Percentiles rank a stretch among this genome's conserved stretches.
phyloP scores from a whole-genome alignment of 1,140 invertebrate genomes.

The Ooceraea biroi region DNA sequence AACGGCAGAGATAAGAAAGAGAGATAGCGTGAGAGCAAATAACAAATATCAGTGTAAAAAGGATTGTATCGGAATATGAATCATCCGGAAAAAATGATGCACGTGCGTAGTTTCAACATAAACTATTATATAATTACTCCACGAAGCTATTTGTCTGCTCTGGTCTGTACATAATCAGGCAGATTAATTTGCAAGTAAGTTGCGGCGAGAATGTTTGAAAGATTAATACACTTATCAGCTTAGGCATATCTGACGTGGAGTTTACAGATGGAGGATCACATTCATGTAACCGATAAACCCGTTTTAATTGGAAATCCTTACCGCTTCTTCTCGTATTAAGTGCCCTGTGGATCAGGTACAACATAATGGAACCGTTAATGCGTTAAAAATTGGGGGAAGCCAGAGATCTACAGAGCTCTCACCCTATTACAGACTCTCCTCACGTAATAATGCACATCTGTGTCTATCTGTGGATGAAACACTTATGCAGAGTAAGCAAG shows the following conservation, averaged over 20 bases:
- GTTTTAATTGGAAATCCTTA: constrained; percentile 81
- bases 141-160: neutral
- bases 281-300: constrained; percentile 78
- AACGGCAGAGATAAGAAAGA: constrained; percentile 33
- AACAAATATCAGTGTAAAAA: neutral
- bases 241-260: neutral
- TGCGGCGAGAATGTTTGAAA: neutral
- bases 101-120: neutral
- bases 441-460: neutral
- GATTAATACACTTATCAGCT: constrained; percentile 20
- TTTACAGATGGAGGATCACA: constrained; percentile 59
- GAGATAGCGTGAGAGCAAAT: constrained; percentile 37
- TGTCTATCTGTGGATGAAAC: neutral
- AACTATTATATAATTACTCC: neutral
- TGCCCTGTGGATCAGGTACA: constrained; percentile 13
- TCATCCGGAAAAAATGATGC: constrained; percentile 4
- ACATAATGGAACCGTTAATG: constrained; percentile 62
- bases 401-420: constrained; percentile 45
- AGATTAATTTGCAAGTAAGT: neutral
- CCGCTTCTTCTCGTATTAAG: constrained; percentile 62
- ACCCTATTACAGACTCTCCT: neutral
- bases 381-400: constrained; percentile 50
- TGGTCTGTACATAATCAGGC: constrained; percentile 19
- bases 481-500: no score
- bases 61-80: constrained; percentile 1